phyloP scores from a whole-genome alignment of 1,140 invertebrate genomes.

The Formica selysi region DNA sequence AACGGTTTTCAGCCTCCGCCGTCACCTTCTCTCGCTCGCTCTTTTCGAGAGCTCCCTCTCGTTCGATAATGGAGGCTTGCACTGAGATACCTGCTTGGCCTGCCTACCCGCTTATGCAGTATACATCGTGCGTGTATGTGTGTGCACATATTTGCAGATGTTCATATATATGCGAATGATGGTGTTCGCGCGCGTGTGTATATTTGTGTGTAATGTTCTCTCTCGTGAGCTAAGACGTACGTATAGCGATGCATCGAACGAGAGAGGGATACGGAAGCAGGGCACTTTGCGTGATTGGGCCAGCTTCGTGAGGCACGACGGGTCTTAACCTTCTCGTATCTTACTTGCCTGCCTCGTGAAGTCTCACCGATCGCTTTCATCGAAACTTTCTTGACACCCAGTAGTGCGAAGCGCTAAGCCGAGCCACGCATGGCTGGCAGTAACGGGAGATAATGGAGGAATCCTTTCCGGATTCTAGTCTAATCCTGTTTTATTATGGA shows the following conservation, averaged over 20 bases:
- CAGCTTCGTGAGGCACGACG: conserved; percentile 71
- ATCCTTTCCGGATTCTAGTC: conserved; percentile 61
- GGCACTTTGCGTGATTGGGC: conserved; percentile 82
- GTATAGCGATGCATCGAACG: conserved; percentile 40
- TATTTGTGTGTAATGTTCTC: conserved; percentile 29
- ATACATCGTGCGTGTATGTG: conserved; percentile 52
- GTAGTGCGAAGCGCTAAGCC: neutral
- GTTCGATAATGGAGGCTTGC: conserved; percentile 76
- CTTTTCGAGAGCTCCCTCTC: conserved; percentile 27
- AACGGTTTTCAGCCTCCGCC: conserved; percentile 60
- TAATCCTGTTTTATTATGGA: conserved; percentile 59
- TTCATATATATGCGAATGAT: conserved; percentile 13
- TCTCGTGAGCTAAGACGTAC: conserved; percentile 28
- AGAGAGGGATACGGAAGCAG: conserved; percentile 68
- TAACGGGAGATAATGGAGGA: conserved; percentile 61
- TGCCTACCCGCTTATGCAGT: conserved; percentile 65
- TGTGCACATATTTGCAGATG: conserved; percentile 14
- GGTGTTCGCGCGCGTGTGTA: neutral
- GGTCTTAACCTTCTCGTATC: conserved; percentile 64
- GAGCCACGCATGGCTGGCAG: conserved; percentile 56
- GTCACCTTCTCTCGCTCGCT: conserved; percentile 45
- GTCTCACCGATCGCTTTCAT: conserved; percentile 26
- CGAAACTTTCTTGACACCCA: conserved; percentile 43
- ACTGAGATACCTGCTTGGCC: conserved; percentile 69
- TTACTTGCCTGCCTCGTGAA: conserved; percentile 13